Evolutionary conservation across 2,888 invertebrate genomes (phyloP).

Genomic region (Apodemia mormo): DNA sequence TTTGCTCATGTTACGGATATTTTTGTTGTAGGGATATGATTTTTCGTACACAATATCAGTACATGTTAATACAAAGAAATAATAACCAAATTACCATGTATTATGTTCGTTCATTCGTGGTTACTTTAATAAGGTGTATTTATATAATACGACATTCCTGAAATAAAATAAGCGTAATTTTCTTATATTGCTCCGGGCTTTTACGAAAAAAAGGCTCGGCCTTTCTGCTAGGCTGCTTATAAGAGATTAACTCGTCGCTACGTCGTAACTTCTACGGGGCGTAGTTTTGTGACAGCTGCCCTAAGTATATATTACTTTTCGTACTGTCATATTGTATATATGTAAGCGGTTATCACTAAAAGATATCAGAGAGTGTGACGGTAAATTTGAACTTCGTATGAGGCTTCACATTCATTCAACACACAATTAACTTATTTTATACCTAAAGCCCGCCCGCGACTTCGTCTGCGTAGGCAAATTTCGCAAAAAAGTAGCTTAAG

Average conservation of each 20-base stretch:
- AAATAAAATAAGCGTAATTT: neutral
- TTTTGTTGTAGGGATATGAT: slow-evolving; percentile 45
- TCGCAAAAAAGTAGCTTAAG: too few species aligned
- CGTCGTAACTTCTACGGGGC: neutral
- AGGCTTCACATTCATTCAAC: too few species aligned
- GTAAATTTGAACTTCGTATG: too few species aligned
- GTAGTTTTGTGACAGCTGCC: slow-evolving; percentile 1
- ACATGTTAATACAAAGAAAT: neutral
- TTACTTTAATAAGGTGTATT: neutral
- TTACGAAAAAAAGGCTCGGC: neutral
- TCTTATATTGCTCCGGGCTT: neutral
- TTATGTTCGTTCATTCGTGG: slow-evolving; percentile 3
- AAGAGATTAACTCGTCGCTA: neutral
- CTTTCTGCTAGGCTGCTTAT: neutral
- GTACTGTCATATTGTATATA: neutral
- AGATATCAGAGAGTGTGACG: too few species aligned
- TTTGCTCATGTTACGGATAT: slow-evolving; percentile 66
- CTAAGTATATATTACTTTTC: neutral
- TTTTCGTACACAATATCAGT: slow-evolving; percentile 6
- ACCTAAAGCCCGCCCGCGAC: too few species aligned
- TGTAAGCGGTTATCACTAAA: too few species aligned
- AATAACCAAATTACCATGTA: slow-evolving; percentile 9
- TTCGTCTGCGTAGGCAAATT: too few species aligned
- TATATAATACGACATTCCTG: neutral
- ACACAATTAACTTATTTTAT: too few species aligned